Percentiles rank a stretch among this genome's conserved stretches.
Evolutionary conservation across 2,797 vertebrate genomes (phyloP).

Genomic region (Buceros bicornis): DNA sequence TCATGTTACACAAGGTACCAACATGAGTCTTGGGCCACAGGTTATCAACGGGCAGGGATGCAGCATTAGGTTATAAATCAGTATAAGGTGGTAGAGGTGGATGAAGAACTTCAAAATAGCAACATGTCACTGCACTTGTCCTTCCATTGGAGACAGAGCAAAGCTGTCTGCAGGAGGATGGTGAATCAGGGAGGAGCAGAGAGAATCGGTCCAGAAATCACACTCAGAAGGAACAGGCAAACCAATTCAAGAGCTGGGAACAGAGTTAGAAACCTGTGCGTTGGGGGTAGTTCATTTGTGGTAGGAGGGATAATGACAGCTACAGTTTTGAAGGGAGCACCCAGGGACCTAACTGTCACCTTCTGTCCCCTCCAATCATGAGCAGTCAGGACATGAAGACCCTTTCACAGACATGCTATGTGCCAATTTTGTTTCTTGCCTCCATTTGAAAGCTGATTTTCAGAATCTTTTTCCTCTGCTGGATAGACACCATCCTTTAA

Average conservation of each 20-base stretch:
- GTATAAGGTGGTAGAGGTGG: slow-evolving; percentile 76
- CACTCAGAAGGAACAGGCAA: background rate
- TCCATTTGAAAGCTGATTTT: background rate
- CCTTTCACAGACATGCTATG: background rate
- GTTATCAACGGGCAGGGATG: slow-evolving; percentile 81
- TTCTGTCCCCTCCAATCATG: background rate
- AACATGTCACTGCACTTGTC: slow-evolving; percentile 64
- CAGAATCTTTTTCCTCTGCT: background rate
- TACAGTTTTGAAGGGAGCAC: background rate
- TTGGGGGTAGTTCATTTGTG: fast-evolving
- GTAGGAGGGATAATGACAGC: background rate
- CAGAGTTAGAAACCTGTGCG: background rate
- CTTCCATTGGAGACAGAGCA: slow-evolving; percentile 80
- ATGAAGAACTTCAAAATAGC: slow-evolving; percentile 75
- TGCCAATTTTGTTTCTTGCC: background rate
- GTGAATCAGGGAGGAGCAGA: slow-evolving; percentile 42
- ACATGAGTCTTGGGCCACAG: slow-evolving; percentile 64
- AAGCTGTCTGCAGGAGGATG: slow-evolving; percentile 63
- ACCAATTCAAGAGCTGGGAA: background rate
- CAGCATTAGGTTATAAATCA: slow-evolving; percentile 82
- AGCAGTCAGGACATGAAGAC: background rate
- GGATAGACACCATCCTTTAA: background rate
- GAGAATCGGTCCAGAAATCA: background rate
- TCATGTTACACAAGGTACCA: slow-evolving; percentile 41
- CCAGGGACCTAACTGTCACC: background rate